Conservation (phyloP, 2,888 invertebrate genomes). For the Drosophila heteroneura region DNA sequence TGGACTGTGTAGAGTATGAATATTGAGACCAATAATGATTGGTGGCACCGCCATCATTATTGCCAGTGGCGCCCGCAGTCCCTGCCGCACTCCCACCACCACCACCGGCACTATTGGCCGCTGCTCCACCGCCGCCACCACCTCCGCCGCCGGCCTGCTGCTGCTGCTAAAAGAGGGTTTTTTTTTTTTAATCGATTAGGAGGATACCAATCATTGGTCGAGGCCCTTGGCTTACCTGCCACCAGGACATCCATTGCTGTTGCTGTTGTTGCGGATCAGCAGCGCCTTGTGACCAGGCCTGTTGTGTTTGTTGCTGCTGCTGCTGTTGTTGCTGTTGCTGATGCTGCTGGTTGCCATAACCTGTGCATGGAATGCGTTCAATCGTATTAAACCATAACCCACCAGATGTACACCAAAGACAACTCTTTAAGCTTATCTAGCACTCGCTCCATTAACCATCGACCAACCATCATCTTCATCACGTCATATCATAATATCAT, state of each 20-base stretch:
- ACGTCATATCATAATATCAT: not conserved
- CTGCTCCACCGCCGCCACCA: slow-evolving; percentile 46
- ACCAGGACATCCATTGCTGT: slow-evolving; percentile 85
- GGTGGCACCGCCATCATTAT: slow-evolving; percentile 72
- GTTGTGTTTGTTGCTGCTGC: slow-evolving; percentile 82
- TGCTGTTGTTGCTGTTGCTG: slow-evolving; percentile 77
- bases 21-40: slow-evolving; percentile 85
- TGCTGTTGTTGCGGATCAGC: slow-evolving; percentile 83
- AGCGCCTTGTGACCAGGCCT: slow-evolving; percentile 80
- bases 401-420: not conserved
- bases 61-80: slow-evolving; percentile 52
- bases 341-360: slow-evolving; percentile 82
- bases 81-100: slow-evolving; percentile 45
- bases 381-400: slow-evolving; percentile 11
- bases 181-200: not conserved
- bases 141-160: slow-evolving; percentile 28
- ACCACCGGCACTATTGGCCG: slow-evolving; percentile 57
- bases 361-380: slow-evolving; percentile 45
- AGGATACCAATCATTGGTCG: not conserved
- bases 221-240: slow-evolving; percentile 81
- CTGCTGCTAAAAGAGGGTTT: slow-evolving; percentile 44
- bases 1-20: slow-evolving; percentile 83
- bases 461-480: slow-evolving; percentile 5
- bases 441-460: slow-evolving; percentile 41
- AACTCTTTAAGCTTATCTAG: slow-evolving; percentile 18